These are phyloP conservation scores for Mastacembelus armatus DNA, from an alignment of 2,797 vertebrate species.

Conservation along the genomic window DNA sequence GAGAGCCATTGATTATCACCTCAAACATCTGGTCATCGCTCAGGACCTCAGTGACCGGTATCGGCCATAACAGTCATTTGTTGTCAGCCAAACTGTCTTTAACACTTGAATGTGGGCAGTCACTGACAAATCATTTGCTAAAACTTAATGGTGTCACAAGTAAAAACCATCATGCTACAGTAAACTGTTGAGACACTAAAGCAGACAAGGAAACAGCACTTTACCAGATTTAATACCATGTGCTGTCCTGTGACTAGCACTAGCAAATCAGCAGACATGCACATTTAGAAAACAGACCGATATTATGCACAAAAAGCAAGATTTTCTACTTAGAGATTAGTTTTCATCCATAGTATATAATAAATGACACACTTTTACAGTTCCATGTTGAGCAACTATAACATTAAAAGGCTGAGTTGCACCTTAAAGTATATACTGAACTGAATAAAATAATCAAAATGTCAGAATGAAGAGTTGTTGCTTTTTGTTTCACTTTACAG, in stretches of 20 bases:
- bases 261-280: background rate
- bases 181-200: background rate
- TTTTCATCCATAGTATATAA: background rate
- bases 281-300: background rate
- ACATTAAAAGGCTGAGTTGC: background rate
- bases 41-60: conserved; percentile 93
- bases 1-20: conserved; percentile 94
- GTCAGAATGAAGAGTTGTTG: background rate
- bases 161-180: background rate
- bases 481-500: background rate
- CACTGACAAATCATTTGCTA: conserved; percentile 5
- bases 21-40: conserved; percentile 95
- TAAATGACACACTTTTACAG: background rate
- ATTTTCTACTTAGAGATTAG: background rate
- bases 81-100: conserved; percentile 35
- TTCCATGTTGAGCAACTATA: background rate
- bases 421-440: background rate
- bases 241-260: too few relatives aligned
- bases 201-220: background rate
- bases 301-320: background rate
- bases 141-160: conserved; percentile 11
- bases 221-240: background rate
- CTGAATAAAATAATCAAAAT: background rate
- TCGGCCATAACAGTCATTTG: conserved; percentile 14
- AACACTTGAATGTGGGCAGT: conserved; percentile 38